Percentiles rank a stretch among this genome's conserved stretches.
Evolutionary conservation across 2,888 invertebrate genomes (phyloP).

Genomic region (Heliconius hortense): DNA sequence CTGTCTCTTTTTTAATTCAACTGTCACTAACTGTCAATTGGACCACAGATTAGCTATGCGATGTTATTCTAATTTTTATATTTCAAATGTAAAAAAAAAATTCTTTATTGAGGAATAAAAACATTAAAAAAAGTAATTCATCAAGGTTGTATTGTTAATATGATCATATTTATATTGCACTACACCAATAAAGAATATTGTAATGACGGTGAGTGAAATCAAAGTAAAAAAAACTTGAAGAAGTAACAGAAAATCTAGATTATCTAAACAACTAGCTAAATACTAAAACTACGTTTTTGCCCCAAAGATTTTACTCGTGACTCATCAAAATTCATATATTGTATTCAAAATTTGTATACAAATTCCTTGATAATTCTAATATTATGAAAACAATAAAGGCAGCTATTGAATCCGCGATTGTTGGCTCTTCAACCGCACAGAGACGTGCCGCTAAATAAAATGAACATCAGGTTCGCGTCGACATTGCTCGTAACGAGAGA

Average conservation of each 20-base stretch:
- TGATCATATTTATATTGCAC: conserved; percentile 5
- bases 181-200: conserved; percentile 36
- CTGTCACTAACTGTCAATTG: background rate
- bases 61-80: background rate
- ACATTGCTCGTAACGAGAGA: conserved; percentile 40
- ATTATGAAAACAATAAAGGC: background rate
- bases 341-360: background rate
- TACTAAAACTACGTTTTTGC: background rate
- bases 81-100: background rate
- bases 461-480: conserved; percentile 22
- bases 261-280: conserved; percentile 15
- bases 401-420: conserved; percentile 9
- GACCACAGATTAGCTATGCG: background rate
- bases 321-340: background rate
- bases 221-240: conserved; percentile 47
- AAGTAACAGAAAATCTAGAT: conserved; percentile 40
- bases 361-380: background rate
- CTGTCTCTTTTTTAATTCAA: background rate
- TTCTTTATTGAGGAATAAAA: background rate
- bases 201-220: conserved; percentile 54
- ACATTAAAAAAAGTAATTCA: background rate
- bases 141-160: background rate
- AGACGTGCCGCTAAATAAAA: conserved; percentile 29
- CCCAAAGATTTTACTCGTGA: background rate
- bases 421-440: conserved; percentile 53